Base-by-base conservation (phyloP, 2,888 invertebrate genomes). In the Entomobrya proxima region DNA sequence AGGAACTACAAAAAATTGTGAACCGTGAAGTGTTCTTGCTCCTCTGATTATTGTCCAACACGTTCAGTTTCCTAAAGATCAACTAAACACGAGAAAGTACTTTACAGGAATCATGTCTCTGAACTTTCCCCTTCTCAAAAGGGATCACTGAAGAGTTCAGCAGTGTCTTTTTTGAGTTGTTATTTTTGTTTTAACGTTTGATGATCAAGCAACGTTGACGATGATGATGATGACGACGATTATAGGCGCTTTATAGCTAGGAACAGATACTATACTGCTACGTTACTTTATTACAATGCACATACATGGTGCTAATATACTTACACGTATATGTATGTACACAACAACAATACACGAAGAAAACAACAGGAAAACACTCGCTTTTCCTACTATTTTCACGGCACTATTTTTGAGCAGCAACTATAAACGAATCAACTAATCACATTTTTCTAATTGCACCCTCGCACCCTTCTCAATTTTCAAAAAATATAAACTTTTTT, bases 351-450 rank as follows among this genome's bases (percentile, higher is more conserved):
- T 52, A 50, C 18, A 52, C n/a, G 21, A 52, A 74, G 50, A 74
- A 74, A 52, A 50, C 52, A 61, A 40, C n/a, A 61, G 35, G 40
- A 37, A 74, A 44, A 55, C 72, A 52, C 61, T 64, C 18, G 6
- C 47, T 61, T 55, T 58, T 13, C 24, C 37, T 47, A 18, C 55
- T 50, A 32, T 76, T 61, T 50, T 64, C 50, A 76, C 75, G 76
- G 83, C 83, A 83, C 83, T 75, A 83, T 50, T 55, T 67, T 83
- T 83, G 83, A 83, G 83, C 81, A 81, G 50, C 52, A 74, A 74
- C 52, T 35, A 74, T 11, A 35, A 64, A 74, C 13, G 32, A 1
- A 52, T n/a, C 24, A 74, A 52, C 50, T 50, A 50, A 52, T 50
- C 74, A 74, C 74, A 74, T 32, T 74, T 18, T 74, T 74, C 3